A percentile compares a stretch with the other conserved stretches of the same genome.
phyloP scores from a whole-genome alignment of 1,140 invertebrate species.

The Holotrichia oblita region DNA sequence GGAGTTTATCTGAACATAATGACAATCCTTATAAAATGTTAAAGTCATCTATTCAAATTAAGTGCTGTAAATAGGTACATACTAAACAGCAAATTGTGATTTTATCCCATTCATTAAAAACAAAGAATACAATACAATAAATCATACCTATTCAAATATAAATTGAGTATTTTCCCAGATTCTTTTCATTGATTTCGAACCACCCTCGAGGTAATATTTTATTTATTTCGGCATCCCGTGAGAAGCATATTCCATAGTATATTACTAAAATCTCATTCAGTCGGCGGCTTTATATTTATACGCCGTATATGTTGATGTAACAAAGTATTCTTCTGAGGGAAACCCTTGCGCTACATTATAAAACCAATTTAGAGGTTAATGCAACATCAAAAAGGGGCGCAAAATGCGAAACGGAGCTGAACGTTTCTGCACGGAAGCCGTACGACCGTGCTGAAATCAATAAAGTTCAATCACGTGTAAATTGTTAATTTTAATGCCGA shows the following conservation, averaged over 20 bases:
- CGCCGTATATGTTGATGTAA: background rate
- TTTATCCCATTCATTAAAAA: no score
- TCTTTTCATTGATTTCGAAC: no score
- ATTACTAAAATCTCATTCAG: background rate
- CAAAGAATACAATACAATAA: no score
- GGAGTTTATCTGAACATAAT: no score
- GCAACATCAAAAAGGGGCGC: constrained; percentile 38
- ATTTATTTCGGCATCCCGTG: no score
- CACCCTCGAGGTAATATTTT: no score
- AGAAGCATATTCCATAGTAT: background rate
- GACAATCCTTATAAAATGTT: no score
- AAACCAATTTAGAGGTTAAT: constrained; percentile 38
- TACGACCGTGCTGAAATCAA: constrained; percentile 22
- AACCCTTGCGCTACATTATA: constrained; percentile 13
- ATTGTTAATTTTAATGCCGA: constrained; percentile 34
- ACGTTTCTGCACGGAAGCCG: constrained; percentile 18
- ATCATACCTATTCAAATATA: no score
- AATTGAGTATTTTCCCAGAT: no score
- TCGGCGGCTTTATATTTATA: background rate
- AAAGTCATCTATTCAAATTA: no score
- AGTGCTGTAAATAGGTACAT: no score
- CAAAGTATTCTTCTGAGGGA: constrained; percentile 1
- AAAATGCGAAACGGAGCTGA: constrained; percentile 32
- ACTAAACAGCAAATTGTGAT: no score
- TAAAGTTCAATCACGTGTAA: constrained; percentile 38